Conservation (phyloP, 37 sponge, comb jelly and placozoan species). For the Halichondria panicea region DNA sequence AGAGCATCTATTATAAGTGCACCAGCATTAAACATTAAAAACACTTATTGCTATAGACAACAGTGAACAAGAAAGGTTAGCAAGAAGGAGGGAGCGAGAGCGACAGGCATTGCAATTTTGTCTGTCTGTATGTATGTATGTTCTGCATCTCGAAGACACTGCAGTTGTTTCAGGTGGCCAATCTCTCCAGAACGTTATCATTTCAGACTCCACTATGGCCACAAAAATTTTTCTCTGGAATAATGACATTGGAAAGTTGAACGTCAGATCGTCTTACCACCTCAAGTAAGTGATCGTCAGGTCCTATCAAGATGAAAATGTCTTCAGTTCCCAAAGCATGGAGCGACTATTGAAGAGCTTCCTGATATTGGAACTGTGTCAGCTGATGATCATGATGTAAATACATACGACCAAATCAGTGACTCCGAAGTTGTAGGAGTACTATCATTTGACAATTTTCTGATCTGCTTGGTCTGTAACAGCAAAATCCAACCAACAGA, state of each 20-base stretch:
- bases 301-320: background rate
- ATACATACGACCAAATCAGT: background rate
- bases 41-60: too few relatives aligned
- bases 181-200: too few relatives aligned
- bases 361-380: slow-evolving; percentile 2
- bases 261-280: background rate
- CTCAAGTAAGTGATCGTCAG: background rate
- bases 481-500: too few relatives aligned
- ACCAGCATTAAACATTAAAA: too few relatives aligned
- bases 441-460: background rate
- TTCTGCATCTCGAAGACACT: too few relatives aligned
- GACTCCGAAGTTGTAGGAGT: slow-evolving; percentile 1
- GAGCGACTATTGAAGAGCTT: background rate
- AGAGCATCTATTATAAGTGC: too few relatives aligned
- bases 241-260: background rate
- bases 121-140: too few relatives aligned
- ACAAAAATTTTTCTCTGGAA: slow-evolving; percentile 2
- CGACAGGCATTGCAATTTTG: too few relatives aligned
- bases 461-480: background rate
- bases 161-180: too few relatives aligned
- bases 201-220: background rate
- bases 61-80: too few relatives aligned
- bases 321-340: slow-evolving; percentile 1
- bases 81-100: too few relatives aligned
- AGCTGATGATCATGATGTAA: slow-evolving; percentile 4